These are phyloP conservation scores for Sceloporus tristichus DNA, from an alignment of 2,113 vertebrate genomes.

Conservation along the genomic window DNA sequence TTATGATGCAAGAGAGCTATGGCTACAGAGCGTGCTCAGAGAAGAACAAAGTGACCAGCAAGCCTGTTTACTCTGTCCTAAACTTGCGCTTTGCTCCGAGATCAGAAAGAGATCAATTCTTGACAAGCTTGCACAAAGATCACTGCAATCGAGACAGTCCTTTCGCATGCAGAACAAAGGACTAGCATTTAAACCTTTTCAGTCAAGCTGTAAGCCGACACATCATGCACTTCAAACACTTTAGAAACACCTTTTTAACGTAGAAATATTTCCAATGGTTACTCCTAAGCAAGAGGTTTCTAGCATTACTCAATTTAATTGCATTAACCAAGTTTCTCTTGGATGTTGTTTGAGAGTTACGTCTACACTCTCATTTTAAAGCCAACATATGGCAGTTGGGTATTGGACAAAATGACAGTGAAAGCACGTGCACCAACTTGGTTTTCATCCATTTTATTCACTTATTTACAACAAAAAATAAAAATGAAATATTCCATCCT, in stretches of 20 bases:
- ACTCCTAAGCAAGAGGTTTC: not conserved
- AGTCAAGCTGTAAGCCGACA: not conserved
- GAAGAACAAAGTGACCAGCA: constrained; percentile 23
- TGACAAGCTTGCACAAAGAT: not conserved
- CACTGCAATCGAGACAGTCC: not conserved
- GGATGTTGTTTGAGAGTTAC: not conserved
- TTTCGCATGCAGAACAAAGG: not conserved
- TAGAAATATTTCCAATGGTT: not conserved
- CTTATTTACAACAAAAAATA: constrained; percentile 37
- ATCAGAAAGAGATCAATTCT: constrained; percentile 4
- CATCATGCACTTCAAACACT: not conserved
- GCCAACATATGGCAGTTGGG: too few relatives aligned
- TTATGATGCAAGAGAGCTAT: not conserved
- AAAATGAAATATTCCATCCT: constrained; percentile 72
- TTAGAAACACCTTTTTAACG: not conserved
- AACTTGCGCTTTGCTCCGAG: not conserved
- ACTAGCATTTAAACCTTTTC: not conserved
- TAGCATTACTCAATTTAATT: not conserved
- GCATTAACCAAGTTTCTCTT: not conserved
- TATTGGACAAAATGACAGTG: constrained; percentile 19
- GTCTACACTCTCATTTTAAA: not conserved
- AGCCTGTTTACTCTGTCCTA: constrained; percentile 40
- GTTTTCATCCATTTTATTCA: constrained; percentile 27
- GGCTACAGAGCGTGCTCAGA: constrained; percentile 42
- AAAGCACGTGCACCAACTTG: constrained; percentile 28